Conservation (phyloP, 2,888 invertebrate genomes). For the Eustalomyia histrio region DNA sequence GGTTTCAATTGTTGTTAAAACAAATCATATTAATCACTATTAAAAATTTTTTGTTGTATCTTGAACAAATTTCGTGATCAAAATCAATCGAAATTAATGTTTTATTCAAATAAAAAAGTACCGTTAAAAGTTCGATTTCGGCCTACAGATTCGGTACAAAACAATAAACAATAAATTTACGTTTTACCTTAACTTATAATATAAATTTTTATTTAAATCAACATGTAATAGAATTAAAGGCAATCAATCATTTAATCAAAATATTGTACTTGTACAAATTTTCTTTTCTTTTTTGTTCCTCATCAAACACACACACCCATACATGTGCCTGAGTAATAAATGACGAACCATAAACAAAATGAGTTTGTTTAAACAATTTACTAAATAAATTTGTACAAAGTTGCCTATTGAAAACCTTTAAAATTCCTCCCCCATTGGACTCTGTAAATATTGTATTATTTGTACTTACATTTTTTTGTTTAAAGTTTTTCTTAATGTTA, state of each 20-base stretch:
- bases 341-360: not conserved
- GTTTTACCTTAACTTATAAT: too few relatives aligned
- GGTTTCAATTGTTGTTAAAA: too few relatives aligned
- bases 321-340: not conserved
- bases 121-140: too few relatives aligned
- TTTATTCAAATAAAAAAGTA: too few relatives aligned
- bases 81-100: too few relatives aligned
- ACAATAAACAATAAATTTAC: too few relatives aligned
- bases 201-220: conserved; percentile 18
- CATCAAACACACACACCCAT: not conserved
- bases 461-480: conserved; percentile 21
- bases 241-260: conserved; percentile 52
- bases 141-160: too few relatives aligned
- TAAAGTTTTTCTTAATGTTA: conserved; percentile 53
- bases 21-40: too few relatives aligned
- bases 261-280: conserved; percentile 13
- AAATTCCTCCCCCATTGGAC: not conserved
- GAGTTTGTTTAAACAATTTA: not conserved
- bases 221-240: conserved; percentile 38
- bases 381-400: not conserved
- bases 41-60: too few relatives aligned
- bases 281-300: not conserved
- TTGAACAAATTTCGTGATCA: too few relatives aligned
- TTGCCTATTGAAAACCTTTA: not conserved
- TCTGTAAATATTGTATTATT: not conserved